phyloP scores from a whole-genome alignment of 2,888 invertebrate species.

The Smittia aterrima region DNA sequence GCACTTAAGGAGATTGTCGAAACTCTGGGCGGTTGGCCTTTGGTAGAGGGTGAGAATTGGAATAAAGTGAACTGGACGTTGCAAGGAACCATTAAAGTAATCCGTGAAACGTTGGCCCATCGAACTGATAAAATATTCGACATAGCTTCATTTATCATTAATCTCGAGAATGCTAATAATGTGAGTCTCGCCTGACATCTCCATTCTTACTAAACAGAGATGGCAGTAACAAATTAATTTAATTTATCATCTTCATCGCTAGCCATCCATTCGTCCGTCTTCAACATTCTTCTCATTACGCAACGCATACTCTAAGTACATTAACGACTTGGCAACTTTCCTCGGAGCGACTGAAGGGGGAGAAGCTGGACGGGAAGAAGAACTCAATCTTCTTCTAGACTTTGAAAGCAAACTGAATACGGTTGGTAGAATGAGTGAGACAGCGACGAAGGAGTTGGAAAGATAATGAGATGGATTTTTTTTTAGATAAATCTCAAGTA shows the following conservation, averaged over 20 bases:
- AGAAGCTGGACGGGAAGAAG: not conserved
- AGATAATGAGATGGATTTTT: not conserved
- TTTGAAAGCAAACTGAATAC: conserved; percentile 13
- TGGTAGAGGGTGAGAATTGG: not conserved
- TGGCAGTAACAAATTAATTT: conserved; percentile 10
- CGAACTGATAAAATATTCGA: conserved; percentile 13
- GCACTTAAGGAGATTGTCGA: not conserved
- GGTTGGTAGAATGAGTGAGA: not conserved
- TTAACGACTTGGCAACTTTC: not conserved
- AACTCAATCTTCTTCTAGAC: not conserved
- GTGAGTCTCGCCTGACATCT: not conserved
- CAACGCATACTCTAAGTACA: not conserved
- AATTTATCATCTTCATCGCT: conserved; percentile 12
- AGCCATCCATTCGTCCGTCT: not conserved
- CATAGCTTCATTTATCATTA: conserved; percentile 5
- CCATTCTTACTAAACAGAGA: not conserved
- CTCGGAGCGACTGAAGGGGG: not conserved
- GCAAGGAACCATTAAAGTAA: not conserved
- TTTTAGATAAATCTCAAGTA: conserved; percentile 11
- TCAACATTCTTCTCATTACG: not conserved
- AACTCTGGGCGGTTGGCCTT: conserved; percentile 4
- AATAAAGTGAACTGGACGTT: not conserved
- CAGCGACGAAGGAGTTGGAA: not conserved
- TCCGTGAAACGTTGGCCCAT: not conserved
- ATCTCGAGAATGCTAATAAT: not conserved